These are phyloP conservation scores for Heterotilapia buettikoferi DNA, from an alignment of 2,113 vertebrate genomes.

Conservation along the genomic window DNA sequence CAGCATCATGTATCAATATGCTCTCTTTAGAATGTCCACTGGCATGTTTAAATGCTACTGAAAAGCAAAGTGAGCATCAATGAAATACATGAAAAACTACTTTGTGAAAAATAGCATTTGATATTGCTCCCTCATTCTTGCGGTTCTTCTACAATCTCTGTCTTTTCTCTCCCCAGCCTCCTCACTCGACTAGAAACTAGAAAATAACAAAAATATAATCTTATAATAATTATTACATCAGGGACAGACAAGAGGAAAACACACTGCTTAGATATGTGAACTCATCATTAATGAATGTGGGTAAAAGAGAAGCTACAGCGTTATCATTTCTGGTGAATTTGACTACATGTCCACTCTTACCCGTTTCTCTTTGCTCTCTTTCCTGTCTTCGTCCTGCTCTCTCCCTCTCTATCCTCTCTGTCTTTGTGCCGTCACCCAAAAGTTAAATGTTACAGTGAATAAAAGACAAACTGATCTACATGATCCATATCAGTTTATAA, in stretches of 20 bases:
- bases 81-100: background rate
- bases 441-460: background rate
- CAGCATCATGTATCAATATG: background rate
- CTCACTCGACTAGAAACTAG: background rate
- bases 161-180: fast-evolving
- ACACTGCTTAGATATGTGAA: background rate
- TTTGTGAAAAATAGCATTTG: background rate
- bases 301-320: background rate
- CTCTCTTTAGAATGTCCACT: background rate
- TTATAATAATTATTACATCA: background rate
- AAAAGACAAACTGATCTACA: background rate
- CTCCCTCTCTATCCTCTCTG: background rate
- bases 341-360: background rate
- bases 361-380: fast-evolving
- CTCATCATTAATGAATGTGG: fast-evolving
- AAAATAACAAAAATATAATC: background rate
- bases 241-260: fast-evolving
- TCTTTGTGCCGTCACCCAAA: background rate
- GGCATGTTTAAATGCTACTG: background rate
- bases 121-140: background rate
- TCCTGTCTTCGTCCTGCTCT: background rate
- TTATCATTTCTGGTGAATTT: fast-evolving
- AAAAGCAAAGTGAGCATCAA: too few relatives aligned
- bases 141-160: background rate
- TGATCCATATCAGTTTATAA: background rate